A percentile compares a stretch with the other conserved stretches of the same genome.
phyloP scores from a whole-genome alignment of 2,113 vertebrate species.

The Siphamia tubifer region DNA sequence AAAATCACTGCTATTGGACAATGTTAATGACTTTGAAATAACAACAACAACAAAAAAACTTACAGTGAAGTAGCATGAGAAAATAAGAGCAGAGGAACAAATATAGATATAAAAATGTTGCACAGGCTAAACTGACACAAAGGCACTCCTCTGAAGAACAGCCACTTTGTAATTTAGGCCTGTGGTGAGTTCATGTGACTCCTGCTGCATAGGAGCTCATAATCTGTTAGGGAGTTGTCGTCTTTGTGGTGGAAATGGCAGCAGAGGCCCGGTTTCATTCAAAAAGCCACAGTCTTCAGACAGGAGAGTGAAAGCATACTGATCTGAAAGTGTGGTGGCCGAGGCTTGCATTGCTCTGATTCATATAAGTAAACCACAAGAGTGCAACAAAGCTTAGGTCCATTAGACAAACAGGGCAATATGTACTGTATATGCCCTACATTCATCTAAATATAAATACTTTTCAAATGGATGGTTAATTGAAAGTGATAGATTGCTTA shows the following conservation, averaged over 20 bases:
- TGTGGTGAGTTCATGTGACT: conserved; percentile 74
- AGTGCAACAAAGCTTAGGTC: background rate
- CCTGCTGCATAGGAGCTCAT: conserved; percentile 66
- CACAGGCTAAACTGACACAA: conserved; percentile 37
- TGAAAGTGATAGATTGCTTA: conserved; percentile 41
- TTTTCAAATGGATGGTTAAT: conserved; percentile 35
- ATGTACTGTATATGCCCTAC: background rate
- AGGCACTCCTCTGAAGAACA: conserved; percentile 57
- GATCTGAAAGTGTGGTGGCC: conserved; percentile 54
- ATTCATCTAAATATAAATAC: conserved; percentile 32
- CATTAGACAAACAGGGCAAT: conserved; percentile 38
- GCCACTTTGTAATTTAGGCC: conserved; percentile 77
- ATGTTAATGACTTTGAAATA: background rate
- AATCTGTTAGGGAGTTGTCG: conserved; percentile 73
- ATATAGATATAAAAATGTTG: conserved; percentile 5
- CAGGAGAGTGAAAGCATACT: conserved; percentile 34
- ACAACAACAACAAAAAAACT: conserved; percentile 2
- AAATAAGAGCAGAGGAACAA: background rate
- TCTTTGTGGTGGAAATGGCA: conserved; percentile 62
- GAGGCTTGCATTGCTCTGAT: conserved; percentile 32
- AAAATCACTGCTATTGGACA: background rate
- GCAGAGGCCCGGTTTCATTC: conserved; percentile 49
- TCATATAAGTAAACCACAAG: conserved; percentile 54
- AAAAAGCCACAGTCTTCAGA: conserved; percentile 56
- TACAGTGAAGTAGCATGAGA: background rate